Evolutionary conservation across 2,113 vertebrate species (phyloP), one percentile per base, ranked within the genome.

Genomic region (Ceuthmochares aereus): DNA sequence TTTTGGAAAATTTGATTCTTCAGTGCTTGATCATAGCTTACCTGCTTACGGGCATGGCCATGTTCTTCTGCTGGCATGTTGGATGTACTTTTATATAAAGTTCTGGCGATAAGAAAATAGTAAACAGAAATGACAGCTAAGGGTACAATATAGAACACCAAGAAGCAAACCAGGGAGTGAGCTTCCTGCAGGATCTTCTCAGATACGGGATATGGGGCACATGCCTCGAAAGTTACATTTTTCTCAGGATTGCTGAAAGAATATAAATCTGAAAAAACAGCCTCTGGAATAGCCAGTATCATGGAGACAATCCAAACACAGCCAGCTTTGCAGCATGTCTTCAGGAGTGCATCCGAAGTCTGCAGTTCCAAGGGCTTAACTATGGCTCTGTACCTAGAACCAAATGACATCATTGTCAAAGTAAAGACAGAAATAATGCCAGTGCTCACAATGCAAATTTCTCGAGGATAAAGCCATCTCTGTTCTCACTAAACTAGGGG

Each of bases 21-120:
- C 11, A 34, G 21, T 37, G 8, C 42, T 74, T 88, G 51, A 66
- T 72, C 29, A 29, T 52, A 81, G 90, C 98, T 78, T 97, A 98
- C 98, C 98, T 98, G 98, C 85, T 98, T 98, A 45, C 92, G 97
- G 74, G 97, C 98, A 70, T 98, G 98, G 8, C 96, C 89, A 1
- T 98, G 97, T 74, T 98, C 98, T 87, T 98, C 98, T 45, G 98
- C 98, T 30, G 98, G 98, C 97, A 98, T 98, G 93, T 98, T 98
- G 93, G 94, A 73, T 26, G 98, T 98, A 59, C 98, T 98, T 97
- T 94, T 98, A 59, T 98, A 98, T 58, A 98, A 97, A 21, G 98
- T 98, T 95, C 94, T 98, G 75, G 98, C 98, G 1, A 98, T 98
- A 80, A 98, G 96, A 91, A 98, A 98, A 69, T 98, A 98, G 91